Base-by-base conservation (phyloP, 2,888 invertebrate genomes). In the Nasonovia ribisnigri region DNA sequence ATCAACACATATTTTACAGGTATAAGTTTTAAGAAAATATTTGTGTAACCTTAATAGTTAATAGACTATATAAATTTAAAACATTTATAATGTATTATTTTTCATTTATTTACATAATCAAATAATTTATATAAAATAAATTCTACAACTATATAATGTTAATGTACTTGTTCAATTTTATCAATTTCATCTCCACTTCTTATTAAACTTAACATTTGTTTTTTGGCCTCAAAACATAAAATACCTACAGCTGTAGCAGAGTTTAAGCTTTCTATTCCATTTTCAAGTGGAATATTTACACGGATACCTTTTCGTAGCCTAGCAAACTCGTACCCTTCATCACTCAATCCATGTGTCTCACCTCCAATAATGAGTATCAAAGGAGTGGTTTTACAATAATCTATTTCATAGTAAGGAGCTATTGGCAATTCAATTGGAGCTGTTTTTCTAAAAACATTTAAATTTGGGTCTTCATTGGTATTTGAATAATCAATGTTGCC, bases 311-410 rank as follows among this genome's bases (percentile, higher is more conserved):
- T 96, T 94, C 96, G 96, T 60, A 96, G 95, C 57, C 96, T 95
- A n/a, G 97, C 97, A 94, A 98, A 96, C 95, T 97, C 95, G 42
- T 95, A 97, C 11, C 98, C 97, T 51, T 97, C 96, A 43, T 96
- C 95, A 96, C 98, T 98, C n/a, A 99, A 96, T 0, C 99, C 98
- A 95, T 97, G 97, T 16, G 98, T 98, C 96, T 99, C 99, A 20
- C 99, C 99, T 29, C 99, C 98, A 95, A 99, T 96, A 67, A 99
- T 96, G 10, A 99, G 95, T 57, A 97, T 96, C 54, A 97, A 96
- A 95, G 97, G 96, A 51, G 96, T 95, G 90, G 96, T 95, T 51
- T 96, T 95, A 3, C 96, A 95, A 95, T 96, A 97, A 95, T 97
- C 96, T 1, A 97, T 95, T 91, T 96, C 95, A 95, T 97, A 97